Base-by-base conservation (phyloP, 2,888 invertebrate species). In the Dinocampus coccinellae region DNA sequence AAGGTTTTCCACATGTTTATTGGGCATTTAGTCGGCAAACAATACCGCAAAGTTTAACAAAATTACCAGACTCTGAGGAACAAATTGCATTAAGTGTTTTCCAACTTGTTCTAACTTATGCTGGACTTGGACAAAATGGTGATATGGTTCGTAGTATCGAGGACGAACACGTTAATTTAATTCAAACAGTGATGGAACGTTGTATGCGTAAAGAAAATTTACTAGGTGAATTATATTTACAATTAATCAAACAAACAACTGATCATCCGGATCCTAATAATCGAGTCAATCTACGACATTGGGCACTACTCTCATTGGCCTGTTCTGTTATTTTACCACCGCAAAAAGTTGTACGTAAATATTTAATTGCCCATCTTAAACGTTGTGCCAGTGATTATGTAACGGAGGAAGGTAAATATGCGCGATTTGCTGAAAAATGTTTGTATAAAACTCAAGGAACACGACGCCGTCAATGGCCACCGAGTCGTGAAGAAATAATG, bases 331-430 rank as follows among this genome's bases (percentile, higher is more conserved):
- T 97, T 67, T 89, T 96, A 75, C 97, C 97, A 26, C 94, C 96
- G 13, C 93, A 95, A 82, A 94, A 96, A 87, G 91, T 94, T 2
- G 91, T 97, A 75, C 90, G 97, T 42, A 93, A 96, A 81, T 94
- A 97, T 88, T 90, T 98, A 68, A 93, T 96, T 57, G 93, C 96
- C 0, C 98, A 98, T 87, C 89, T 98, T 81, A 94, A 96, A 78
- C 92, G 96, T 80, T 95, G 97, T 83, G 93, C 96, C 34, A 93
- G 95, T 74, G 95, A 96, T 87, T 94, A 93, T 79, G 92, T 94
- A 0, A 95, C 96, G 0, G 97, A 97, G 87, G 97, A 98, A 88
- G 97, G 97, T 55, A 96, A 96, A 89, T 98, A 95, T 88, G 97
- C 98, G 0, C 89, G 97, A 76, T 95, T 97, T 84, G 96, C 97